Percentiles rank a stretch among this genome's conserved stretches.
phyloP scores from a whole-genome alignment of 2,113 vertebrate genomes.

The Equus przewalskii region DNA sequence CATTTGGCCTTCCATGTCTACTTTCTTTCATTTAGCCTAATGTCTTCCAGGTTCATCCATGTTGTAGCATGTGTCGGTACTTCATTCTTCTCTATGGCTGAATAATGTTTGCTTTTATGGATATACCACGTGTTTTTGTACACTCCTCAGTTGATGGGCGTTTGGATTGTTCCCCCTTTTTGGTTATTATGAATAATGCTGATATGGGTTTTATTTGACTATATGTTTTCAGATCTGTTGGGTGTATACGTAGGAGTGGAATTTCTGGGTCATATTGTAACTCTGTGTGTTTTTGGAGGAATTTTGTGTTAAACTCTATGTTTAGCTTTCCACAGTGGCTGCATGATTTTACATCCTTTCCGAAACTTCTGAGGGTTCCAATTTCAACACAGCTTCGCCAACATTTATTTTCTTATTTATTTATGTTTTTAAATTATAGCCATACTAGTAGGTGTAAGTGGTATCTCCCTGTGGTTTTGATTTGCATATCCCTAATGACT shows the following conservation, averaged over 20 bases:
- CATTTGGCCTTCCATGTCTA: not conserved
- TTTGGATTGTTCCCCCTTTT: not conserved
- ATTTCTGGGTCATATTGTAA: not conserved
- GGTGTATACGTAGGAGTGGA: not conserved
- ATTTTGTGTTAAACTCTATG: no score
- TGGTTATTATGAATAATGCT: not conserved
- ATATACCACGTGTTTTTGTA: not conserved
- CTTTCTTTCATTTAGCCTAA: not conserved
- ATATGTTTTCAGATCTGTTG: not conserved
- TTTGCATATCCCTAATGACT: not conserved
- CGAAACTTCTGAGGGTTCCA: not conserved
- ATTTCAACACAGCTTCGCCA: not conserved
- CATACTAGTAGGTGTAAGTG: not conserved
- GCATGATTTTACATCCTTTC: not conserved
- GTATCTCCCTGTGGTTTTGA: not conserved
- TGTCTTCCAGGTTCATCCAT: not conserved
- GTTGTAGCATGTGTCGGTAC: fast-evolving
- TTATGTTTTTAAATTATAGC: not conserved
- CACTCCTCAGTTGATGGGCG: not conserved
- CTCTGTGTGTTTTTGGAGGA: not conserved
- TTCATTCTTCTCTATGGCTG: not conserved
- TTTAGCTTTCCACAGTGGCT: not conserved
- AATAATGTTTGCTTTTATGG: not conserved
- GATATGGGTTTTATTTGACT: not conserved
- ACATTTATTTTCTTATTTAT: not conserved